A percentile compares a stretch with the other conserved stretches of the same genome.
Evolutionary conservation across 2,888 invertebrate genomes (phyloP).

Genomic region (Temnothorax unifasciatus): DNA sequence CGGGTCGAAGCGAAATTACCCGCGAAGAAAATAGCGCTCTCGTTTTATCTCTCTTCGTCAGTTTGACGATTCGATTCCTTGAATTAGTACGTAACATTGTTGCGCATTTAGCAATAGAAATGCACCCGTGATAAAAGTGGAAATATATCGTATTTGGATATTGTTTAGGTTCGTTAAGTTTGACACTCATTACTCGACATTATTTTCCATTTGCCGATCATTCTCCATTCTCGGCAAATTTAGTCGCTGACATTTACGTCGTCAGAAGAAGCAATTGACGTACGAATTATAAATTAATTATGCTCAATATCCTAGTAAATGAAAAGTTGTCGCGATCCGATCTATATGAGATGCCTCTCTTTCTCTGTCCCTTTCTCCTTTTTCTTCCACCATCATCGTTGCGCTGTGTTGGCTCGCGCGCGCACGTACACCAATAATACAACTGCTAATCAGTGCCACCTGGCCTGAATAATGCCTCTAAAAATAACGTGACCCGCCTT

Average conservation of each 20-base stretch:
- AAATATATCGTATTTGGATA: not conserved
- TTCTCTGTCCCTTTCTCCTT: not conserved
- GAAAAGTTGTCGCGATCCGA: not conserved
- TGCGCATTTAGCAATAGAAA: not conserved
- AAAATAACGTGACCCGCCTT: slow-evolving; percentile 78
- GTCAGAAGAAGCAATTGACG: slow-evolving; percentile 11
- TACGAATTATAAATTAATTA: slow-evolving; percentile 41
- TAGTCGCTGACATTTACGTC: slow-evolving; percentile 21
- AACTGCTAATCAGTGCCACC: slow-evolving; percentile 82
- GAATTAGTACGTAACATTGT: not conserved
- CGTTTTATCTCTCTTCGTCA: slow-evolving; percentile 12
- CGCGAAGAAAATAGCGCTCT: not conserved
- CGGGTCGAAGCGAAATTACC: slow-evolving; percentile 17
- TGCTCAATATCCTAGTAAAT: slow-evolving; percentile 3
- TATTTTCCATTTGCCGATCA: slow-evolving; percentile 19
- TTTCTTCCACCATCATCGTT: slow-evolving; percentile 66
- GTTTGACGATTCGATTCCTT: not conserved
- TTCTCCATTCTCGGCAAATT: slow-evolving; percentile 1
- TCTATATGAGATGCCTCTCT: slow-evolving; percentile 45
- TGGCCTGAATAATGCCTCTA: slow-evolving; percentile 83
- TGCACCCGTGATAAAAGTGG: not conserved
- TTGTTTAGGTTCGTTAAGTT: not conserved
- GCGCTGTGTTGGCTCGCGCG: slow-evolving; percentile 35
- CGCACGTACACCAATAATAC: slow-evolving; percentile 75
- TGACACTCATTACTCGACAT: not conserved